These are phyloP conservation scores for Megalopta genalis DNA, from an alignment of 1,140 invertebrate genomes.

Conservation along the genomic window DNA sequence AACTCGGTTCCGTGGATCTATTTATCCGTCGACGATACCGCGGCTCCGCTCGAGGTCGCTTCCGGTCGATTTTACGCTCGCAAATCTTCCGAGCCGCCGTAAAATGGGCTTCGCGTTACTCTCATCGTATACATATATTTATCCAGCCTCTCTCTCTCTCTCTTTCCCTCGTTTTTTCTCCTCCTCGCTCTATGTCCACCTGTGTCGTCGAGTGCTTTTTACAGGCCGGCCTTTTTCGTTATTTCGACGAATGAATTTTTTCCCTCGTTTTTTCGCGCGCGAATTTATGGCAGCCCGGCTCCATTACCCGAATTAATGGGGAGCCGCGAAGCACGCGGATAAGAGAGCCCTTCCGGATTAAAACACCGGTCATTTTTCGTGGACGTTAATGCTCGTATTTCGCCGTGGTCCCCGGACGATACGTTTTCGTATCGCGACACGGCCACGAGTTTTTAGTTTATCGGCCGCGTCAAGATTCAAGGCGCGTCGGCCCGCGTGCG, in stretches of 20 bases:
- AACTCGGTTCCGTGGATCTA: neutral
- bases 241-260: too few species aligned
- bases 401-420: neutral
- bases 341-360: neutral
- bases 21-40: conserved; percentile 8
- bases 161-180: too few species aligned
- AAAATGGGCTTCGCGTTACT: neutral
- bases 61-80: neutral
- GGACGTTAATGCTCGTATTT: neutral
- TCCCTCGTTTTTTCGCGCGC: too few species aligned
- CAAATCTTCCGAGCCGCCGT: neutral
- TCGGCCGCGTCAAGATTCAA: neutral
- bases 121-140: neutral
- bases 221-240: too few species aligned
- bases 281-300: neutral
- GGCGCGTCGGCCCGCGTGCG: neutral
- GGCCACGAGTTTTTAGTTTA: too few species aligned
- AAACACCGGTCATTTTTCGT: neutral
- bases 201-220: neutral
- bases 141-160: neutral
- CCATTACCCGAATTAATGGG: conserved; percentile 27
- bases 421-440: neutral
- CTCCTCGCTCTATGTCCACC: neutral
- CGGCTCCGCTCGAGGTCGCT: neutral
- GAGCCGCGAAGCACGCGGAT: neutral